Base-by-base conservation (phyloP, 2,888 invertebrate species). In the Strigamia crassipes region DNA sequence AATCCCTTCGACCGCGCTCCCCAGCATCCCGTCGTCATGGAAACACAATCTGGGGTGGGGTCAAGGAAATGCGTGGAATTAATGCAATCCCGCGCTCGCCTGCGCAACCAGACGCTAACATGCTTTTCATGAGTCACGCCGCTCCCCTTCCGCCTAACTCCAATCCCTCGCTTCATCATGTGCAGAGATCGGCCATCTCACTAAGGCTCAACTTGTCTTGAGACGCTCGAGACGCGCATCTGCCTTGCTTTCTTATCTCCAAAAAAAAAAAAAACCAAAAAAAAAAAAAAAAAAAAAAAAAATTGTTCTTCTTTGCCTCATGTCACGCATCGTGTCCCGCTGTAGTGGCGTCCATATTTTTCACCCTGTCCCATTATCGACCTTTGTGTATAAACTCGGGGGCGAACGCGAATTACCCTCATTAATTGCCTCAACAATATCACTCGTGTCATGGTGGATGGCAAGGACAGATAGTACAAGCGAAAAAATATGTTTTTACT, bases 31-130 rank as follows among this genome's bases (percentile, higher is more conserved):
- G 61, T 61, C 61, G 61, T 61, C 61, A 61, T 61, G 61, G 61
- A 61, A 61, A 61, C 61, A 61, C n/a, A 61, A 61, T 61, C 61
- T 61, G 23, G 61, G 61, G 61, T 23, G 61, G 61, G 61, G 61
- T 61, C 61, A 61, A 61, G 61, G 61, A 61, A 61, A 61, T 61
- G 61, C 61, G 61, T 23, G 18, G 61, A 61, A 61, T 61, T 61
- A 61, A 61, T 61, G n/a, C 61, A 61, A 61, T 61, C 23, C 61
- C 61, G 61, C 23, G 61, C 61, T 61, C 61, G 61, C 21, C n/a
- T 61, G 61, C 61, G 61, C 61, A 61, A 61, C 61, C 61, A 61
- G 23, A 61, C 61, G 61, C 61, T 61, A 61, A 61, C 61, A 61
- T 61, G 61, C n/a, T 61, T 61, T 61, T 61, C 61, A 61, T 61